phyloP scores from a whole-genome alignment of 1,140 invertebrate species.

The Colletes gigas region DNA sequence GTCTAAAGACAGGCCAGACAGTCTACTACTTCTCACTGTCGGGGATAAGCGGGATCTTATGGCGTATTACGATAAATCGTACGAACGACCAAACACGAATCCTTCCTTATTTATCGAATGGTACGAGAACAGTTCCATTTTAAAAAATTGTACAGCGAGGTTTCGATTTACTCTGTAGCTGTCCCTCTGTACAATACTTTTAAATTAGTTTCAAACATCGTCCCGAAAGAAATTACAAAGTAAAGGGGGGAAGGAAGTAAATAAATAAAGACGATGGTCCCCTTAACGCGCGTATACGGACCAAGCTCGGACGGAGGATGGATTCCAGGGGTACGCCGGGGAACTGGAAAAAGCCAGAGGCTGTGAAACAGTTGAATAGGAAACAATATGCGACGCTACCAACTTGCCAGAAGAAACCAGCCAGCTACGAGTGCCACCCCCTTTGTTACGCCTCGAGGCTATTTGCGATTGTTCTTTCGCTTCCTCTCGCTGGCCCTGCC shows the following conservation, averaged over 20 bases:
- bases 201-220: no score
- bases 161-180: no score
- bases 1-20: background rate
- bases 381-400: conserved; percentile 63
- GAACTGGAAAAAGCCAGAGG: conserved; percentile 41
- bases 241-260: background rate
- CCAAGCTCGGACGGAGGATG: background rate
- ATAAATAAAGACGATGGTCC: background rate
- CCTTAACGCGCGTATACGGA: background rate
- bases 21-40: no score
- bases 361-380: conserved; percentile 60
- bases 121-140: no score
- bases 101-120: no score
- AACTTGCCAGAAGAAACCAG: conserved; percentile 50
- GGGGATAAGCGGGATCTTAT: no score
- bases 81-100: no score
- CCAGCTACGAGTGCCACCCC: conserved; percentile 27
- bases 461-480: conserved; percentile 26
- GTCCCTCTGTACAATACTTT: background rate
- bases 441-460: conserved; percentile 20
- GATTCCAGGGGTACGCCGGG: no score
- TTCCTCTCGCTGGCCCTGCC: background rate
- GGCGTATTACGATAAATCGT: no score
- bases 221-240: background rate
- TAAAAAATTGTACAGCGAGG: no score